These are phyloP conservation scores for Drosophila repletoides DNA, from an alignment of 1,140 invertebrate genomes.

Conservation along the genomic window DNA sequence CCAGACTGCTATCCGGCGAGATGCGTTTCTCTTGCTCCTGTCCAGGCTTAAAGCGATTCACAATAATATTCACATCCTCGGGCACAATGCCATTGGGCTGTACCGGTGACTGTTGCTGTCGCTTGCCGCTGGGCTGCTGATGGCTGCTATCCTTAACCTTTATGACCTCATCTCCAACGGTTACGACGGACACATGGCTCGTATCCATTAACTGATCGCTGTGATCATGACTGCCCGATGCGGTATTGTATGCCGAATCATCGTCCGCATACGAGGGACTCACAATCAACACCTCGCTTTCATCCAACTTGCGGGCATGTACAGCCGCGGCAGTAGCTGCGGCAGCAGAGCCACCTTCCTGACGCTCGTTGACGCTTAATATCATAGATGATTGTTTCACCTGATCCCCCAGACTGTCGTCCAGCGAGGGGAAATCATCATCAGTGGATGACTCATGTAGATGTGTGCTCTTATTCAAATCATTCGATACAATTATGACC, in stretches of 20 bases:
- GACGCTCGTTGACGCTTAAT: constrained; percentile 58
- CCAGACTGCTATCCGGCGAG: constrained; percentile 76
- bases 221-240: constrained; percentile 70
- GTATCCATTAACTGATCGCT: constrained; percentile 84
- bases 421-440: constrained; percentile 88
- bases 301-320: constrained; percentile 86
- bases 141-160: constrained; percentile 87
- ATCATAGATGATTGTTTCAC: constrained; percentile 78
- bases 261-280: constrained; percentile 85
- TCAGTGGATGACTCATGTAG: constrained; percentile 86
- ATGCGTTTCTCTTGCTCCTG: constrained; percentile 55
- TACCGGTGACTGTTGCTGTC: constrained; percentile 3
- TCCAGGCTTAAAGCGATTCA: constrained; percentile 70
- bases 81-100: constrained; percentile 54
- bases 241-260: constrained; percentile 74
- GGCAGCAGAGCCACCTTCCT: constrained; percentile 72
- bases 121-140: constrained; percentile 51
- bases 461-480: constrained; percentile 87
- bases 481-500: constrained; percentile 90
- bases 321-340: constrained; percentile 27
- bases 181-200: constrained; percentile 94
- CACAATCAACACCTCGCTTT: constrained; percentile 91
- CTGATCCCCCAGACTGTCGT: constrained; percentile 88
- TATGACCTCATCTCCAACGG: constrained; percentile 90
- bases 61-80: constrained; percentile 80